A percentile compares a stretch with the other conserved stretches of the same genome.
Conservation (phyloP, 1,140 invertebrate genomes). For the Lepidurus apus region DNA sequence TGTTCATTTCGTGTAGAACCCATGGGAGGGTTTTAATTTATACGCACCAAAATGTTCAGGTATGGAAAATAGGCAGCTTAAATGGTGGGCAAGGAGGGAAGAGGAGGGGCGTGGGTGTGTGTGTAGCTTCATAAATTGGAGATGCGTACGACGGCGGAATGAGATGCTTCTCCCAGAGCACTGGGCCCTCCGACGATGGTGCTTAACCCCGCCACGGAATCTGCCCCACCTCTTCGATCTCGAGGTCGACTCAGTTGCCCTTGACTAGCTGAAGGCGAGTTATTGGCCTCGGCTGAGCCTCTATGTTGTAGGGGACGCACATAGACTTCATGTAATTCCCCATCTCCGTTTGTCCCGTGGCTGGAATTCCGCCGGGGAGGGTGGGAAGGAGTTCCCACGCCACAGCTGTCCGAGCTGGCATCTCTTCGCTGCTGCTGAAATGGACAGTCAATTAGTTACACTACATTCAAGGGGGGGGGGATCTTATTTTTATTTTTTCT, state of each 20-base stretch:
- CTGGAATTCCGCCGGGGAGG: not conserved
- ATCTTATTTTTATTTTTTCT: too few relatives aligned
- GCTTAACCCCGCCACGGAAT: constrained; percentile 3
- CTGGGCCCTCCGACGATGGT: not conserved
- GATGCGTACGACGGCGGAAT: constrained; percentile 17
- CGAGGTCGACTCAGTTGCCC: constrained; percentile 8
- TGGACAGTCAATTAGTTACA: constrained; percentile 11
- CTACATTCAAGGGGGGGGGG: not conserved
- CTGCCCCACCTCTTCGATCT: not conserved
- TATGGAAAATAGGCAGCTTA: not conserved
- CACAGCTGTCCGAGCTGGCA: constrained; percentile 17
- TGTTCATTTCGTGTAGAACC: not conserved
- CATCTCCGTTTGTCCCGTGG: not conserved
- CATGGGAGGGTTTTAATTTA: not conserved
- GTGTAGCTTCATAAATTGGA: not conserved
- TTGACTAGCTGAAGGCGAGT: not conserved
- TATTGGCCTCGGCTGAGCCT: constrained; percentile 1
- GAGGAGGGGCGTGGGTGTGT: too few relatives aligned
- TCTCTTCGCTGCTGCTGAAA: constrained; percentile 18
- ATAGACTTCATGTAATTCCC: constrained; percentile 14
- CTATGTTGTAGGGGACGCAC: not conserved
- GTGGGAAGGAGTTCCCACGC: constrained; percentile 10
- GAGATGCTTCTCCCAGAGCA: constrained; percentile 13
- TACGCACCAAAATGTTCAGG: not conserved
- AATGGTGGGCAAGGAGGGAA: not conserved